Conservation (phyloP, 1,140 invertebrate genomes). For the Brachionus plicatilis region DNA sequence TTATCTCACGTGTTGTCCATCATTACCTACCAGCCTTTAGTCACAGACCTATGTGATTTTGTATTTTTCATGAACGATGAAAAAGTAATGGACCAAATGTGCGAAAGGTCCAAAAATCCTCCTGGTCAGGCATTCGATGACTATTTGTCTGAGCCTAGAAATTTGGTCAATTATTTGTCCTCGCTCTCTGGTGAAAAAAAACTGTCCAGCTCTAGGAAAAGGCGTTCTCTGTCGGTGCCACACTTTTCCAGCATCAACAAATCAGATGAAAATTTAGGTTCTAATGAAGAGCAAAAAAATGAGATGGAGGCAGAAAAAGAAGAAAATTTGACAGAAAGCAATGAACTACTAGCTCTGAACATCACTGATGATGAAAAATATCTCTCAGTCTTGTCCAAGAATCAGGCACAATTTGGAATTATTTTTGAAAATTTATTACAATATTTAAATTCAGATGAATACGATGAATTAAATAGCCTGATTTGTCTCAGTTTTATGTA, state of each 20-base stretch:
- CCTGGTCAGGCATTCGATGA: neutral
- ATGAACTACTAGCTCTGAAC: neutral
- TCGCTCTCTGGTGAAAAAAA: neutral
- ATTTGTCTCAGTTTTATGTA: slow-evolving; percentile 14
- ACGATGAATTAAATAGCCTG: slow-evolving; percentile 13
- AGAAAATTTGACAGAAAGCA: neutral
- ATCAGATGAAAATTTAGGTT: neutral
- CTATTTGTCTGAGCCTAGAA: slow-evolving; percentile 5
- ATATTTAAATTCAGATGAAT: slow-evolving; percentile 22
- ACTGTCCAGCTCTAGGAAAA: neutral
- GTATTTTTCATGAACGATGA: neutral
- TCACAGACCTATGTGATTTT: neutral
- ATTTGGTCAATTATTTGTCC: slow-evolving; percentile 9
- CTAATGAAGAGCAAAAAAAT: neutral
- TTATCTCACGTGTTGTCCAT: slow-evolving; percentile 68
- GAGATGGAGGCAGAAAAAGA: neutral
- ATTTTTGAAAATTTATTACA: slow-evolving; percentile 20
- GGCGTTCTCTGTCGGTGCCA: neutral
- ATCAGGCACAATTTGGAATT: neutral
- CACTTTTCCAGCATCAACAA: neutral
- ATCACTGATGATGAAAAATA: slow-evolving; percentile 16
- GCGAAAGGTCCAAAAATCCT: neutral
- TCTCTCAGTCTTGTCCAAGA: neutral
- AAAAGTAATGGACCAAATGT: slow-evolving; percentile 9
- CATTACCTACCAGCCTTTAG: slow-evolving; percentile 3